Base-by-base conservation (phyloP, 30 jellyfish, hydroid and myxozoan genomes). In the Sanderia malayensis region DNA sequence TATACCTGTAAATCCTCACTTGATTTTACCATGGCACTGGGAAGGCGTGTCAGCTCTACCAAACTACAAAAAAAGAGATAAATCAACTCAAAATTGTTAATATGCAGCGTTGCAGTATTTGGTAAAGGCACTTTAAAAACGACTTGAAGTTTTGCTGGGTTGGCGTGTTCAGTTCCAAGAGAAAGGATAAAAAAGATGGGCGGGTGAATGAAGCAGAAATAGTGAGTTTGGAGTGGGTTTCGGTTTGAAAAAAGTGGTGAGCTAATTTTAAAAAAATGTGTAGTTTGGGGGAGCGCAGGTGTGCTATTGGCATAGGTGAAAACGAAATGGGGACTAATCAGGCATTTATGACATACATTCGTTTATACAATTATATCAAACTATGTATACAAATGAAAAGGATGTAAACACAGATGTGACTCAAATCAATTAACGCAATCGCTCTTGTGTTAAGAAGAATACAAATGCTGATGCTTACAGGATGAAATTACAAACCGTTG, bases 1-100 rank as follows among this genome's bases (percentile, higher is more conserved):
- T n/a, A 20, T 26, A 76, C 89, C 69, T 78, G 89, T 46, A 82
- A 20, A 0, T 70, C 82, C 63, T 82, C 94, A 49, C 85, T 70
- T 24, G 69, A 41, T 4, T 62, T 71, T 3, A 82, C 69, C 62
- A 82, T 61, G 17, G 60, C 77, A 13, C 24, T 37, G 4, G 94
- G 94, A 15, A 82, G 61, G 20, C 86, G 81, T 23, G 94, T 71
- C 29, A 82, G 32, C 29, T 13, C 41, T 21, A 82, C 8, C n/a
- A 82, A 9, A 19, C 92, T 80, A 32, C 7, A 62, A 52, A 22
- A 63, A 4, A 63, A 72, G 34, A 0, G 31, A 6, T 20, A 19
- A 29, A 72, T 20, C 13, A 15, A 24, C 10, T 19, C 19, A 26
- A 10, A 41, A 6, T 41, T 41, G 55, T 6, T 41, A 41, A 41